Conservation (phyloP, 92 coral and sea anemone species). For the Pocillopora meandrina region DNA sequence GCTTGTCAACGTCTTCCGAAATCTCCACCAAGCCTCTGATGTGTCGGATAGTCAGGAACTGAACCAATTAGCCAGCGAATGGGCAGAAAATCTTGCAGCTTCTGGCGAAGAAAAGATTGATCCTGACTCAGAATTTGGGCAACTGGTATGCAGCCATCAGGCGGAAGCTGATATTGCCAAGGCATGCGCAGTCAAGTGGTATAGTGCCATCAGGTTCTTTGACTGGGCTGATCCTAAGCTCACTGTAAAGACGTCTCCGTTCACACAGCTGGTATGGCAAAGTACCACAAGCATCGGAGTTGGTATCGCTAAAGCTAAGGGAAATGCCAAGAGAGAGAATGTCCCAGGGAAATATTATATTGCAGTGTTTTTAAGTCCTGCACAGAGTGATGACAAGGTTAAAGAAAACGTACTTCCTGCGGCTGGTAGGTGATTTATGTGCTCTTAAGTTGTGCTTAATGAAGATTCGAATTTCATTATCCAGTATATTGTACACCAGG, state of each 20-base stretch:
- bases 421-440: slow-evolving; percentile 47
- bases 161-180: slow-evolving; percentile 25
- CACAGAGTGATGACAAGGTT: slow-evolving; percentile 35
- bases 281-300: slow-evolving; percentile 58
- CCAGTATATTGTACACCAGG: no score
- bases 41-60: slow-evolving; percentile 49
- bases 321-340: slow-evolving; percentile 2
- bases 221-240: slow-evolving; percentile 75
- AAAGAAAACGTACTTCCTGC: slow-evolving; percentile 64
- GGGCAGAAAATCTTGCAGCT: slow-evolving; percentile 42
- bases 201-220: slow-evolving; percentile 64
- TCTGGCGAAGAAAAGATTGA: slow-evolving; percentile 30
- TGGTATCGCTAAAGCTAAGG: slow-evolving; percentile 27
- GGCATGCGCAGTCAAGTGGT: slow-evolving; percentile 68
- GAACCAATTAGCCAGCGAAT: slow-evolving; percentile 39
- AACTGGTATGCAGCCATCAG: slow-evolving; percentile 49
- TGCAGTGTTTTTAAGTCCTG: slow-evolving; percentile 59
- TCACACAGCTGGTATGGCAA: slow-evolving; percentile 75
- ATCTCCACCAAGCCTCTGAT: slow-evolving; percentile 61
- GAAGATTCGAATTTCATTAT: no score
- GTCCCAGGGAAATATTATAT: slow-evolving; percentile 40
- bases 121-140: slow-evolving; percentile 47
- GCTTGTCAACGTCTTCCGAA: slow-evolving; percentile 50
- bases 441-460: neutral
- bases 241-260: slow-evolving; percentile 53